Base-by-base conservation (phyloP, 2,888 invertebrate genomes). In the Drosophila ustulata region DNA sequence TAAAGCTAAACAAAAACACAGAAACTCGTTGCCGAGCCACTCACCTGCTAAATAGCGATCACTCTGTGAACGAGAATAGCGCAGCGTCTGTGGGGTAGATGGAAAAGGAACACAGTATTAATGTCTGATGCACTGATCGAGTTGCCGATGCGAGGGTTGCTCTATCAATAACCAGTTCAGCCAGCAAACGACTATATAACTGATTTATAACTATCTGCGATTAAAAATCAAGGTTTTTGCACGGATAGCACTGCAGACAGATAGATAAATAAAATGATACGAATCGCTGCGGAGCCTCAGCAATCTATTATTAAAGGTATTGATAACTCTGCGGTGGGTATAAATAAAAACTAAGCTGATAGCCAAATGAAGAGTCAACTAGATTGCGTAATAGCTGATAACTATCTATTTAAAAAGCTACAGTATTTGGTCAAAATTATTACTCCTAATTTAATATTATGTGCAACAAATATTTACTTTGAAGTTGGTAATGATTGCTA, bases 11-110 rank as follows among this genome's bases (percentile, higher is more conserved):
- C 58, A 70, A 47, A 52, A 37, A 23, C 43, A 37, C 7, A 58
- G 43, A 30, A 56, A 86, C 86, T 70, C 26, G 86, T 83, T 75
- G 78, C 56, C 37, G 39, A 71, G 59, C 53, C 46, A 92, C 92
- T 92, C 89, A 92, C 92, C 92, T 89, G 92, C 92, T 89, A 92
- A 92, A 87, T 92, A 92, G 88, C 92, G 91, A 91, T 92, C 92
- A 89, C 92, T 92, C 84, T 92, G 92, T 34, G 92, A 92, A 73
- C 92, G 91, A 68, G 92, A 92, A 90, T 92, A 92, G 70, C 92
- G 91, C 84, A 92, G 85, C 71, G 90, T 91, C 92, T 92, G 88
- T 64, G 82, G 66, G 32, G 43, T 53, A 68, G 32, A 71, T 30
- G 41, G 43, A 34, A 51, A 70, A 72, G 63, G 55, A 56, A 47